phyloP scores from a whole-genome alignment of 1,140 invertebrate species.

The Sinonovacula constricta region DNA sequence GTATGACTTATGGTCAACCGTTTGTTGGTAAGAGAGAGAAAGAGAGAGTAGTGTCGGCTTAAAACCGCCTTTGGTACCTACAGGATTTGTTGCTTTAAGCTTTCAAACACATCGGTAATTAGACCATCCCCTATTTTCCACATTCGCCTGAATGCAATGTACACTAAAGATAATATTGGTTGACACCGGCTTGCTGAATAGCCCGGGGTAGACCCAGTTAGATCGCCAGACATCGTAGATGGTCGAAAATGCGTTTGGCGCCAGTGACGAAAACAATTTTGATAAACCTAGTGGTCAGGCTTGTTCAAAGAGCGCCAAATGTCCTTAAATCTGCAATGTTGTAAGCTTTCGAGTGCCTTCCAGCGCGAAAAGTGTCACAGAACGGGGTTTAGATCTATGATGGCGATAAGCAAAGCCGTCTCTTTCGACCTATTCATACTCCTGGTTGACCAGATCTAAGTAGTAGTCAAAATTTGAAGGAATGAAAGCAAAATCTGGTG shows the following conservation, averaged over 20 bases:
- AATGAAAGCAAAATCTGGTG: constrained; percentile 43
- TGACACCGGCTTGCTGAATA: constrained; percentile 29
- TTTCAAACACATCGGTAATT: neutral
- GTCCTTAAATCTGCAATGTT: constrained; percentile 41
- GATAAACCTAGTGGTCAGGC: constrained; percentile 38
- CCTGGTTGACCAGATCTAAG: too few relatives aligned
- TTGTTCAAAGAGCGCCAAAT: constrained; percentile 23
- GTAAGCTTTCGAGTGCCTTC: constrained; percentile 43
- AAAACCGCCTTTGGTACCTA: too few relatives aligned
- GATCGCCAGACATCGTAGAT: neutral
- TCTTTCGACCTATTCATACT: too few relatives aligned
- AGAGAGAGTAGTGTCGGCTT: too few relatives aligned
- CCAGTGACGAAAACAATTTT: constrained; percentile 39
- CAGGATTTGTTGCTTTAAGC: too few relatives aligned
- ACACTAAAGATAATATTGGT: constrained; percentile 42
- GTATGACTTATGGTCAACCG: too few relatives aligned
- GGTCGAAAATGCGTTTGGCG: constrained; percentile 30
- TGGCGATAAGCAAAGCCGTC: too few relatives aligned
- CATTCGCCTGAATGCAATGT: neutral
- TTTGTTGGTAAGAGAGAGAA: neutral
- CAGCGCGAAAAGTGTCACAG: constrained; percentile 39
- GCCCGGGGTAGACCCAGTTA: constrained; percentile 22
- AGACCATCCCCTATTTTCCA: neutral
- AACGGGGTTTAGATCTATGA: neutral
- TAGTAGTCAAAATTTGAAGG: constrained; percentile 33